Base-by-base conservation (phyloP, 1,140 invertebrate species). In the Trichonephila inaurata region DNA sequence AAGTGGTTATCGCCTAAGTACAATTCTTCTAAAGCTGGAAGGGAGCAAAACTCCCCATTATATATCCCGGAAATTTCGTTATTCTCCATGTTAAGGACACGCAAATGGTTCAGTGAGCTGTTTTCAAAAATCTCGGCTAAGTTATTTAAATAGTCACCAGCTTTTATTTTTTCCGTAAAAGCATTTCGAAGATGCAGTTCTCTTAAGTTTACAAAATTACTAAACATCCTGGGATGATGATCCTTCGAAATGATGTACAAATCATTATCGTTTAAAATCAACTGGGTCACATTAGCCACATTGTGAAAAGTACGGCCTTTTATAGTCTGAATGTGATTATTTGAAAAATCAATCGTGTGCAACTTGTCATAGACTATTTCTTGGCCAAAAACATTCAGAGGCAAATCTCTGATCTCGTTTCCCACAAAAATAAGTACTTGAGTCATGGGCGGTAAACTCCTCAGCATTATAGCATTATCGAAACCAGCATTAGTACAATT, bases 231-330 rank as follows among this genome's bases (percentile, higher is more conserved):
- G 0, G 97, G 97, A 96, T 98, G 97, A 95, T 97, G 96, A 94
- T 96, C 96, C 93, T 97, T 97, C 3, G 96, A 95, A 0, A 96
- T 96, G 82, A 97, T 97, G 2, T 97, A 96, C 4, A 98, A 95
- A 93, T 97, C 96, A 95, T 98, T 98, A 95, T 98, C 97, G 95
- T 98, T 97, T 8, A 98, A 96, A 94, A 97, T 97, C 2, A 98
- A 95, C n/a, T 97, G 96, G 95, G 97, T 96, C 0, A 98, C 97
- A 86, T 96, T 96, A 69, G 96, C 96, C 1, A 98, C 97, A 95
- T 97, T 97, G 95, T 98, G 97, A 95, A 97, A 98, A 6, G 97
- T 96, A 95, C 98, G 97, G 1, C 98, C 98, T 94, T 97, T 96
- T 89, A 98, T 98, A 93, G 97, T 97, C 82, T 96, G 95, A n/a